Base-by-base conservation (phyloP, 2,797 vertebrate species). In the Enteromius treurensis region DNA sequence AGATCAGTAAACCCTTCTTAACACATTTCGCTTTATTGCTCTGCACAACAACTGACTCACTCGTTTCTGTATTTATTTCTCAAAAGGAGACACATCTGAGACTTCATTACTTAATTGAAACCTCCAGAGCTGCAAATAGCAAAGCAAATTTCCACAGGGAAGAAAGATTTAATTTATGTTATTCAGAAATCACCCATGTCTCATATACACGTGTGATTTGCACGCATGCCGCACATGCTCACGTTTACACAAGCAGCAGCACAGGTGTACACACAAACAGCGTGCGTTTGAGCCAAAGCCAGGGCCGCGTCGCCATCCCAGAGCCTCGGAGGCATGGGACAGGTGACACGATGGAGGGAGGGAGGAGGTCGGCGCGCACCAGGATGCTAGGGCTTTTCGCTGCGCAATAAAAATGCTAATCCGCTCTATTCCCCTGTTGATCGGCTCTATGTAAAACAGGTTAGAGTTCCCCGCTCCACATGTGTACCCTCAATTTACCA, bases 321-420 rank as follows among this genome's bases (percentile, higher is more conserved):
- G 32, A 55, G 81, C 76, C 81, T 85, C 55, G 29, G n/a, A 80
- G 84, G 62, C 64, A 51, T 51, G 75, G 77, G 85, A 83, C 85
- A 85, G 87, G 88, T 87, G 88, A 88, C 86, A 84, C 32, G 34
- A 23, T 19, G 55, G 75, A 77, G 47, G 26, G n/a, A 58, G 53
- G 58, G 60, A 64, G 60, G 60, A 29, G 60, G 60, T 1, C 60
- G 26, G 14, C 2, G 5, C 14, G 2, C 60, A 64, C 26, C 60
- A 64, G 60, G 26, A 45, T 40, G 15, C 32, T 75, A 15, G 26
- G 78, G 69, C 79, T 85, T 42, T 81, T 42, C 62, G 55, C 85
- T 29, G 82, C 14, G 85, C 88, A 90, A 91, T 91, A 91, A 90
- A 91, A 91, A 90, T 91, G 89, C 88, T 90, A 91, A 91, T 91